Evolutionary conservation across 2,797 vertebrate genomes (phyloP).

Genomic region (Neoniphon sammara): DNA sequence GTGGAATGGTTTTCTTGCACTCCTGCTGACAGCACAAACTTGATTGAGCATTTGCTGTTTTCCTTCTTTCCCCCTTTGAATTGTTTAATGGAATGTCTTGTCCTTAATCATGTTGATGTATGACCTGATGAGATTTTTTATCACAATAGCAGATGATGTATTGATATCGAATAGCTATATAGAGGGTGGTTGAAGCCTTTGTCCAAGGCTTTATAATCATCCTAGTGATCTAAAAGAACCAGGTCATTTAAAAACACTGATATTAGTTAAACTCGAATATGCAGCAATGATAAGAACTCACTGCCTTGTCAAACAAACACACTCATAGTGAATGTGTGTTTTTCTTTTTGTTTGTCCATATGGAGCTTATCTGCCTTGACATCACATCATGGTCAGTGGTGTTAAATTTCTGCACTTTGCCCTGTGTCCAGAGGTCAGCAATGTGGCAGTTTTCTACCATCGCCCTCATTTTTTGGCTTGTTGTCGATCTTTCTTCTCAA

Average conservation of each 20-base stretch:
- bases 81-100: no score
- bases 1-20: no score
- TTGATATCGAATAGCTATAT: neutral
- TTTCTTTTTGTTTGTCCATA: conserved; percentile 2
- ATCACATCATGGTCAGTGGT: neutral
- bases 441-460: conserved; percentile 8
- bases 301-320: no score
- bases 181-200: no score
- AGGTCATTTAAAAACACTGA: no score
- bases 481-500: neutral
- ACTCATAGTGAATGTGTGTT: neutral
- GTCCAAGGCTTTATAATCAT: no score
- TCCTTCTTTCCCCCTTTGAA: no score
- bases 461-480: neutral
- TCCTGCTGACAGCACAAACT: no score
- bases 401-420: conserved; percentile 14
- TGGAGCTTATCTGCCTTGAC: conserved; percentile 5
- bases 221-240: no score
- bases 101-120: neutral
- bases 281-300: no score
- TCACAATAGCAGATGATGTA: neutral
- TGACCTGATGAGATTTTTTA: neutral
- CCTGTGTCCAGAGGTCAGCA: conserved; percentile 32
- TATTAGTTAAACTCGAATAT: no score
- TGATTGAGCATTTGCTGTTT: no score